These are phyloP conservation scores for Balanococcus diminutus DNA, from an alignment of 2,888 invertebrate species.

Conservation along the genomic window DNA sequence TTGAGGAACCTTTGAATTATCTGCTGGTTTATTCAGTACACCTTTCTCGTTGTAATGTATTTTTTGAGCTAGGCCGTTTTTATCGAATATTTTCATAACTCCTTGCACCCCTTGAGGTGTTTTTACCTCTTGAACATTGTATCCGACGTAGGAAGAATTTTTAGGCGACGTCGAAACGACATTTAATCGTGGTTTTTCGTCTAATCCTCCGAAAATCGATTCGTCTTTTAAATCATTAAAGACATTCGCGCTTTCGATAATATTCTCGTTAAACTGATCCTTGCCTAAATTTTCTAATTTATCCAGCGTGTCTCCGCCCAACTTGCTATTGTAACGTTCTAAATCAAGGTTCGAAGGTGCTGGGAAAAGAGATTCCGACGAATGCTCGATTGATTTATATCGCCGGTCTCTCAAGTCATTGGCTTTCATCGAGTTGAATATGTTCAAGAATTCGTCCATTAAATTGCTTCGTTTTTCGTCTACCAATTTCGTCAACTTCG, in stretches of 20 bases:
- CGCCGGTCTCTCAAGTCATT: background rate
- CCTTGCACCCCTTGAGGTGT: constrained; percentile 43
- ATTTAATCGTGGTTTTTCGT: background rate
- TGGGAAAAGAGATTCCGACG: background rate
- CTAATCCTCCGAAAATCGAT: background rate
- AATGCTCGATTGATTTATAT: background rate
- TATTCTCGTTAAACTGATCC: constrained; percentile 4
- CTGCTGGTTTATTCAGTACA: background rate
- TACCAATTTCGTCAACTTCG: constrained; percentile 2
- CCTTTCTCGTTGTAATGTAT: constrained; percentile 35
- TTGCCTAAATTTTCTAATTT: background rate
- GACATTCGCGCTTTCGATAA: background rate
- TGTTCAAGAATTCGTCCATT: background rate
- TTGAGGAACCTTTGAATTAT: background rate
- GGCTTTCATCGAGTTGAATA: background rate
- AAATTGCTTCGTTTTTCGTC: background rate
- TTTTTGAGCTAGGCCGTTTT: constrained; percentile 30
- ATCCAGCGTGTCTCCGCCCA: background rate
- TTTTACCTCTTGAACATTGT: constrained; percentile 45
- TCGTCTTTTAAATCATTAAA: background rate
- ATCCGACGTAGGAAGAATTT: constrained; percentile 32
- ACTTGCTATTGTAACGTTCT: background rate
- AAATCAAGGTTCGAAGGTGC: constrained; percentile 10
- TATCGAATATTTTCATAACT: constrained; percentile 45
- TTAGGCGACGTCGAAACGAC: background rate